These are phyloP conservation scores for Aphelenchoides fujianensis DNA, from an alignment of 1,140 invertebrate genomes.

Conservation along the genomic window DNA sequence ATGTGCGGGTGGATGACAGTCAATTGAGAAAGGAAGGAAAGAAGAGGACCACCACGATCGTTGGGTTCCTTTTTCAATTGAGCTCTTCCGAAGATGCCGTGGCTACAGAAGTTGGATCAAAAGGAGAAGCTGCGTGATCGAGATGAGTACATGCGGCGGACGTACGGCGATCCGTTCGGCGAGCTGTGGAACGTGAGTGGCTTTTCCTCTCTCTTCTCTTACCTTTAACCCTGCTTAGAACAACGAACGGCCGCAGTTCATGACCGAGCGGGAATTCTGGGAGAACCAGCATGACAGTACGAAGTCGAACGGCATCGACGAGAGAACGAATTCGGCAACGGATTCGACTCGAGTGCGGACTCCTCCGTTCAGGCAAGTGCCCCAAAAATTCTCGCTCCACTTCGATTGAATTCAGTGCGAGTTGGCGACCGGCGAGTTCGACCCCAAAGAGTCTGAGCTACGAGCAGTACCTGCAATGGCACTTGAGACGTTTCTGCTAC, in stretches of 20 bases:
- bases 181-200: slow-evolving; percentile 10
- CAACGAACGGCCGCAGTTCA: slow-evolving; percentile 20
- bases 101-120: too few relatives aligned
- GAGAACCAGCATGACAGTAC: not conserved
- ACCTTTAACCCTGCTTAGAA: too few relatives aligned
- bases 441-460: slow-evolving; percentile 27
- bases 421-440: slow-evolving; percentile 26
- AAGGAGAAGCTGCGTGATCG: too few relatives aligned
- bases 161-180: slow-evolving; percentile 25
- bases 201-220: too few relatives aligned
- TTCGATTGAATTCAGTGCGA: slow-evolving; percentile 31
- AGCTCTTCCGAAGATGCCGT: too few relatives aligned
- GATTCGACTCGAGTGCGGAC: slow-evolving; percentile 6
- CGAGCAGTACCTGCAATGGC: slow-evolving; percentile 43
- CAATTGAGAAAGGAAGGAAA: too few relatives aligned
- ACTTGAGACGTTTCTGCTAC: slow-evolving; percentile 53
- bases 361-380: slow-evolving; percentile 23
- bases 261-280: slow-evolving; percentile 28
- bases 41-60: too few relatives aligned
- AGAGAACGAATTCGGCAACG: not conserved
- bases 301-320: not conserved
- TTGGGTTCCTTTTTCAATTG: too few relatives aligned
- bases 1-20: too few relatives aligned
- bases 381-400: too few relatives aligned
- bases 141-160: slow-evolving; percentile 22